Percentiles rank a stretch among this genome's conserved stretches.
These are phyloP conservation scores for Cladopsammia gracilis DNA, from an alignment of 64 coral and sea anemone genomes.

Conservation along the genomic window DNA sequence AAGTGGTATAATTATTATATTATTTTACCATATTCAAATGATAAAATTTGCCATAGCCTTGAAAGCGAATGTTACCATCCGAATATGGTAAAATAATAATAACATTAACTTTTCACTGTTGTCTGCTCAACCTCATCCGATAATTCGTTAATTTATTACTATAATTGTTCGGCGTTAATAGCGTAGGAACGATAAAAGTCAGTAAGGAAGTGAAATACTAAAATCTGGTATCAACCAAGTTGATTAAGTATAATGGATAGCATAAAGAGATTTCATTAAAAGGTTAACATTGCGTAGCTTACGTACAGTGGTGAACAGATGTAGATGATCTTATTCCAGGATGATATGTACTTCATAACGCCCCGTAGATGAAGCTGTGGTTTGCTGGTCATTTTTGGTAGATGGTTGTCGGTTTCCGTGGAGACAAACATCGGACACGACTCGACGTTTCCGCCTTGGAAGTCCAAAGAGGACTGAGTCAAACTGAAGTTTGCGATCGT, in stretches of 20 bases:
- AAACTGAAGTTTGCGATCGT: background rate
- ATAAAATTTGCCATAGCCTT: too few relatives aligned
- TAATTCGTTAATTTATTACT: too few relatives aligned
- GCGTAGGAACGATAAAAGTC: too few relatives aligned
- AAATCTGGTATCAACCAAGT: background rate
- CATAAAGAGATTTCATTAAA: background rate
- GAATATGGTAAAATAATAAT: too few relatives aligned
- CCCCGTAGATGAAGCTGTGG: conserved; percentile 80
- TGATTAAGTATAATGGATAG: background rate
- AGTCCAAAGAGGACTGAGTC: background rate
- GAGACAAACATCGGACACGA: background rate
- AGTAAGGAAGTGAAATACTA: background rate
- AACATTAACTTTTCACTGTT: too few relatives aligned
- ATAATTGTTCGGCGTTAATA: too few relatives aligned
- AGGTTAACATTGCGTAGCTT: background rate
- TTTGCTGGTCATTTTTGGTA: background rate
- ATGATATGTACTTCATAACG: conserved; percentile 83
- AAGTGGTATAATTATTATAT: too few relatives aligned
- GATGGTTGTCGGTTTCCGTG: background rate
- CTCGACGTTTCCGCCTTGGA: background rate
- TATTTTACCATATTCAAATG: too few relatives aligned
- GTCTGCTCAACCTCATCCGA: too few relatives aligned
- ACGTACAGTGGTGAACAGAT: conserved; percentile 93
- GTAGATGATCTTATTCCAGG: conserved; percentile 88
- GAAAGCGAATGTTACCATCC: too few relatives aligned